Evolutionary conservation across 2,888 invertebrate species (phyloP).

Genomic region (Cancer borealis): DNA sequence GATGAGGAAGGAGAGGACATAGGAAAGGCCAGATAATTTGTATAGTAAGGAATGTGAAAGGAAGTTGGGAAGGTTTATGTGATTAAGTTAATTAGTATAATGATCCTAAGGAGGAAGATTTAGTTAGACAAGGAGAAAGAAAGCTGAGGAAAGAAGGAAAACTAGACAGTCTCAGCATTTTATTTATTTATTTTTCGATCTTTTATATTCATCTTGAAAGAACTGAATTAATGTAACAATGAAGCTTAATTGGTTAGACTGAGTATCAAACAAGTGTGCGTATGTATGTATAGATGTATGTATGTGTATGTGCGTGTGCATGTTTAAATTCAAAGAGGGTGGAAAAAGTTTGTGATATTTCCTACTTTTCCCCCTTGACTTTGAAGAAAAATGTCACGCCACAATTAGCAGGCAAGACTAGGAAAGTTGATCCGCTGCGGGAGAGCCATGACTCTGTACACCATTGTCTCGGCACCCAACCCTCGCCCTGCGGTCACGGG

Average conservation of each 20-base stretch:
- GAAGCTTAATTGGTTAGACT: no score
- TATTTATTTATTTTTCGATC: no score
- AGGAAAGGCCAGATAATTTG: not conserved
- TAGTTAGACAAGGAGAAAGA: no score
- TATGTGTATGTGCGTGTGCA: not conserved
- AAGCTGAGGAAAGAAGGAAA: not conserved
- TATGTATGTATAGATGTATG: not conserved
- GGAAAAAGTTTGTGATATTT: not conserved
- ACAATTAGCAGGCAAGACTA: not conserved
- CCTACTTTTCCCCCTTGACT: not conserved
- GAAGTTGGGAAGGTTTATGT: not conserved
- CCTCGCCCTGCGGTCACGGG: conserved; percentile 9
- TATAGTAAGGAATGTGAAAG: not conserved
- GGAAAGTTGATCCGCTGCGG: conserved; percentile 1
- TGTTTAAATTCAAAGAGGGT: not conserved
- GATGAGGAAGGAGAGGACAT: not conserved
- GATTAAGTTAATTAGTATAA: not conserved
- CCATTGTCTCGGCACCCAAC: not conserved
- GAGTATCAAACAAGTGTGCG: not conserved
- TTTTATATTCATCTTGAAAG: no score
- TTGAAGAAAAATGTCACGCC: conserved; percentile 33
- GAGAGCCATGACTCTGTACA: not conserved
- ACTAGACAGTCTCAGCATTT: not conserved
- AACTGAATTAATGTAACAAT: no score
- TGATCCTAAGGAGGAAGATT: not conserved